Evolutionary conservation across 1,140 invertebrate genomes (phyloP).

Genomic region (Trichonephila inaurata): DNA sequence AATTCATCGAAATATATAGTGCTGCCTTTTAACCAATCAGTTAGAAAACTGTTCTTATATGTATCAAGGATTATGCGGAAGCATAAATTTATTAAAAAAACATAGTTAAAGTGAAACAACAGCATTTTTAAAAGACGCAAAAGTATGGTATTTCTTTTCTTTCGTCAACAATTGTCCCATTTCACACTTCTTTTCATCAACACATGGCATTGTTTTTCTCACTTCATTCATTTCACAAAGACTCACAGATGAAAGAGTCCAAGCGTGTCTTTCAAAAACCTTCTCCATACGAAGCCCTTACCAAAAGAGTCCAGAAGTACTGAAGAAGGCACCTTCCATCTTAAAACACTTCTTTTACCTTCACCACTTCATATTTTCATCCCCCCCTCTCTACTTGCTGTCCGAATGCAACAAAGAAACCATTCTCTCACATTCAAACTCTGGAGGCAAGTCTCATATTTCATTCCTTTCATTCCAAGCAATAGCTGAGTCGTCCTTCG

Average conservation of each 20-base stretch:
- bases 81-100: no score
- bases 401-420: constrained; percentile 6
- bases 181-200: no score
- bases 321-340: not conserved
- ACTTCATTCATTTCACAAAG: not conserved
- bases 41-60: no score
- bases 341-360: not conserved
- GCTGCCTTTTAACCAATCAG: no score
- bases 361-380: not conserved
- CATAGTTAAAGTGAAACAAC: no score
- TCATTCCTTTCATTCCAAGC: not conserved
- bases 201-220: not conserved
- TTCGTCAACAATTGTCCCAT: no score
- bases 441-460: not conserved
- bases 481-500: not conserved
- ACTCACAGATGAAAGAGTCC: not conserved
- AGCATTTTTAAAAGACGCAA: no score
- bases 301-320: not conserved
- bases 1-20: no score
- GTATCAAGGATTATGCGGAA: no score
- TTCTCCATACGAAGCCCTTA: not conserved
- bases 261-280: not conserved
- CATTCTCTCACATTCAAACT: constrained; percentile 13
- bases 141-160: no score
- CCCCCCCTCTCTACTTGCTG: not conserved